phyloP scores from a whole-genome alignment of 2,113 vertebrate species.

The Promerops cafer region DNA sequence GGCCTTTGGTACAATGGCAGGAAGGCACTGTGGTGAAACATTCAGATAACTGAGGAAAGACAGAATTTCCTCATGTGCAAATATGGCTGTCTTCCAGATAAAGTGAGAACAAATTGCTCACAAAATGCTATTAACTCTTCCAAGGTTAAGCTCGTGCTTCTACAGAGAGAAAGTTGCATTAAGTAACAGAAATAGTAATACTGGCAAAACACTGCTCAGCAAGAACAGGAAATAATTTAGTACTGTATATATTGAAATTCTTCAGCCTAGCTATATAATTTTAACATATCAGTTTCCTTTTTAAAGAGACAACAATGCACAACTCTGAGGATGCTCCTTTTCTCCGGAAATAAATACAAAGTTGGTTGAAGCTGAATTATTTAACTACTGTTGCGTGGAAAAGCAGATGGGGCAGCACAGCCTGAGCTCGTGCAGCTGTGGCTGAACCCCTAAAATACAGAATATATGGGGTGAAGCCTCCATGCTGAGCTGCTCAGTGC shows the following conservation, averaged over 20 bases:
- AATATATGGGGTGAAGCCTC: neutral
- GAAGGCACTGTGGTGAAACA: slow-evolving; percentile 79
- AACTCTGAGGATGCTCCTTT: neutral
- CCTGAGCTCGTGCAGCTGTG: slow-evolving; percentile 1
- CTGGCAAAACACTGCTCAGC: slow-evolving; percentile 32
- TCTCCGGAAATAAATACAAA: slow-evolving; percentile 42
- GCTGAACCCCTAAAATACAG: slow-evolving; percentile 1
- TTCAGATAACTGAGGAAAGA: slow-evolving; percentile 76
- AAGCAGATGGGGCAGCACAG: neutral
- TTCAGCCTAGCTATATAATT: neutral
- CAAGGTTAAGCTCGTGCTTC: slow-evolving; percentile 6
- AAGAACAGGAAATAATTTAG: slow-evolving; percentile 57
- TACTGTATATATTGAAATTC: neutral
- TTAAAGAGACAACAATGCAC: neutral
- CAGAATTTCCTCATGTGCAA: slow-evolving; percentile 73
- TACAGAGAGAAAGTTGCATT: neutral
- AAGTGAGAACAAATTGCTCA: slow-evolving; percentile 59
- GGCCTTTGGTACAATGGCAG: slow-evolving; percentile 74
- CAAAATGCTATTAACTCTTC: slow-evolving; percentile 23
- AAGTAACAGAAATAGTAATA: slow-evolving; percentile 15
- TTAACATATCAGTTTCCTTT: neutral
- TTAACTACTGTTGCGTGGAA: neutral
- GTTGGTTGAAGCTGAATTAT: slow-evolving; percentile 3
- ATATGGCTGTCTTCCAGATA: slow-evolving; percentile 69
- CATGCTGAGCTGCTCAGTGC: neutral